Conservation (phyloP, 2,888 invertebrate species). For the Yponomeuta sedellus region DNA sequence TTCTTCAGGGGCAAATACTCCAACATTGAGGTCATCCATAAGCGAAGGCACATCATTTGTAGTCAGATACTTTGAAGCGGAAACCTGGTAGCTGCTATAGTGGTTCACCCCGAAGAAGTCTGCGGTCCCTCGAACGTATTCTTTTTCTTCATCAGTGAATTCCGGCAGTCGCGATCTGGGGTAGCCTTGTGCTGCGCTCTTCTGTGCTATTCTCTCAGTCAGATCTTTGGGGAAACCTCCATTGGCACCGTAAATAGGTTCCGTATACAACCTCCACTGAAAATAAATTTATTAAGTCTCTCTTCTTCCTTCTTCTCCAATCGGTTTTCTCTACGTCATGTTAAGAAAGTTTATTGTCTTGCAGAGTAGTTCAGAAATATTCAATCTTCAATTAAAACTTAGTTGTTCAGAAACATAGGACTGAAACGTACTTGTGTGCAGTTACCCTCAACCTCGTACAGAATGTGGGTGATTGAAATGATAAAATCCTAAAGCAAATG, state of each 20-base stretch:
- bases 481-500: too few relatives aligned
- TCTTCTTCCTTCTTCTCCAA: too few relatives aligned
- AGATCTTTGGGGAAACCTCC: constrained; percentile 73
- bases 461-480: too few relatives aligned
- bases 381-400: too few relatives aligned
- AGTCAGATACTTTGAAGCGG: constrained; percentile 31
- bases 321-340: too few relatives aligned
- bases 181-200: constrained; percentile 59
- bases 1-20: constrained; percentile 27
- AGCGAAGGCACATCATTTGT: constrained; percentile 1
- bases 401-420: too few relatives aligned
- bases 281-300: constrained; percentile 22
- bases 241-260: constrained; percentile 64
- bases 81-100: constrained; percentile 69
- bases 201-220: constrained; percentile 55
- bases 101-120: constrained; percentile 79
- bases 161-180: constrained; percentile 55
- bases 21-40: constrained; percentile 7
- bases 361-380: too few relatives aligned
- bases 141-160: constrained; percentile 55
- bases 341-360: too few relatives aligned
- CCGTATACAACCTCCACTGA: constrained; percentile 61
- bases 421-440: too few relatives aligned
- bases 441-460: too few relatives aligned
- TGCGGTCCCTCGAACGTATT: constrained; percentile 39